These are phyloP conservation scores for Pedicia rivosa DNA, from an alignment of 2,888 invertebrate species.

Conservation along the genomic window DNA sequence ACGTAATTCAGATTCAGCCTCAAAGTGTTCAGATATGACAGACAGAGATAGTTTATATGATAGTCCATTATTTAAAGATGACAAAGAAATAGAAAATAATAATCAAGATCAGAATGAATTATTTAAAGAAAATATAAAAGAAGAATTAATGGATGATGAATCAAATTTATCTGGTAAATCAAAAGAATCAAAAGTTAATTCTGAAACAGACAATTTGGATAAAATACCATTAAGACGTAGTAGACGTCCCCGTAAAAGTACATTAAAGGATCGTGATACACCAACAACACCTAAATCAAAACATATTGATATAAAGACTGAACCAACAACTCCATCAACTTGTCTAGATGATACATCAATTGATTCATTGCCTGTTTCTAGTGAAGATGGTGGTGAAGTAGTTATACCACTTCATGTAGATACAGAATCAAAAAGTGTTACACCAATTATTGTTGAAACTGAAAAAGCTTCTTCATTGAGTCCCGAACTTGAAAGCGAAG, in stretches of 20 bases:
- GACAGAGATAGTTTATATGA: slow-evolving; percentile 33
- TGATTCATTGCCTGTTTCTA: background rate
- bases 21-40: slow-evolving; percentile 45
- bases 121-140: slow-evolving; percentile 1
- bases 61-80: slow-evolving; percentile 13
- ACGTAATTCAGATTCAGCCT: slow-evolving; percentile 20
- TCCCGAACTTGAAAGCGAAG: slow-evolving; percentile 27
- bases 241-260: slow-evolving; percentile 33
- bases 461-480: slow-evolving; percentile 25
- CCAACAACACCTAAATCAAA: slow-evolving; percentile 3
- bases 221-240: slow-evolving; percentile 29
- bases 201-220: no score
- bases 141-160: slow-evolving; percentile 9
- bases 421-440: slow-evolving; percentile 6
- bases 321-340: slow-evolving; percentile 6
- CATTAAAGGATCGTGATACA: slow-evolving; percentile 19
- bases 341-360: background rate
- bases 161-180: slow-evolving; percentile 31
- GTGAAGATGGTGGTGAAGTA: background rate
- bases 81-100: slow-evolving; percentile 6
- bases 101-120: background rate
- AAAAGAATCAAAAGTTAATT: no score
- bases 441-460: slow-evolving; percentile 9
- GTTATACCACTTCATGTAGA: slow-evolving; percentile 6
- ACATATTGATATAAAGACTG: slow-evolving; percentile 5